Evolutionary conservation across 1,140 invertebrate genomes (phyloP), one percentile per base, ranked within the genome.

Genomic region (Cyphomyrmex costatus): DNA sequence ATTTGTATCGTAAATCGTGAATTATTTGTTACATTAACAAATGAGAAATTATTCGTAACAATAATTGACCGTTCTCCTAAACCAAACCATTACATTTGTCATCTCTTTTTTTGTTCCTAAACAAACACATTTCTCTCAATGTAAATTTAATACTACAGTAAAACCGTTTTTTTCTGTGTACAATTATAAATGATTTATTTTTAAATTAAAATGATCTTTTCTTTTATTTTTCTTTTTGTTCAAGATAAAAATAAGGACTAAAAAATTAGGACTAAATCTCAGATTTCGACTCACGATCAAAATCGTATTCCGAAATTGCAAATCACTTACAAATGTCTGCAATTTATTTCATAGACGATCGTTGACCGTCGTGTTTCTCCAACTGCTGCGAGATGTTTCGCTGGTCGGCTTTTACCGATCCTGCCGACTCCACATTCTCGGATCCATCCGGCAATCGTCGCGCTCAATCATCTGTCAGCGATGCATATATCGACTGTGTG

Each of bases 401-500:
- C n/a, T 12, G 2, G 27, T 58, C 42, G 53, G 79, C 33, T 83
- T 74, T 83, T 10, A 8, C 56, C 14, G 36, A 12, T 12, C 14
- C 79, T 60, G 66, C 27, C 79, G 36, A 73, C 36, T 74, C 33
- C 4, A 70, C 30, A 24, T 60, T 60, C 68, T 74, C 16, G 77
- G 24, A 51, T 51, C 46, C 49, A 73, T 53, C 58, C 65, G 24
- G 63, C 83, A 89, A 88, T 88, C 87, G 65, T 89, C 84, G 58
- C 73, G 88, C 36, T 87, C 88, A 89, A 90, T 90, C 88, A 89
- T 74, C 73, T 73, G 61, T 51, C 27, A 16, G 19, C 65, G 70
- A 82, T 60, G 68, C 61, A 88, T 82, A 86, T 82, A 86, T 82
- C 60, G 19, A 30, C 21, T 19, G 73, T 71, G 46, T 85, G 49